phyloP scores from a whole-genome alignment of 2,797 vertebrate species.

The Catharus ustulatus region DNA sequence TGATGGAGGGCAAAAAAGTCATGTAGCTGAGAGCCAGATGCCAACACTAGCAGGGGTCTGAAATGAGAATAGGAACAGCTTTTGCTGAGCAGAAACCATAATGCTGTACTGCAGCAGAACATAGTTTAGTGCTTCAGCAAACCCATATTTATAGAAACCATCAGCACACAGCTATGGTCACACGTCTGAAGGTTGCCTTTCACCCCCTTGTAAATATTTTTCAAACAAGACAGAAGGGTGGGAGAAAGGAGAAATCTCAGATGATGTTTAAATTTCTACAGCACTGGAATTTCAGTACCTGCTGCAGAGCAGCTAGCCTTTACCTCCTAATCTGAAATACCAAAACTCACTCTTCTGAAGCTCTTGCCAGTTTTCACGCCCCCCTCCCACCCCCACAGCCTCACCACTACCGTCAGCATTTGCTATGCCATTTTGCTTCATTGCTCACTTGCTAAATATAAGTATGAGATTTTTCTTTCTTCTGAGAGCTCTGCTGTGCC shows the following conservation, averaged over 20 bases:
- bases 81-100: conserved; percentile 44
- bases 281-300: conserved; percentile 4
- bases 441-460: conserved; percentile 65
- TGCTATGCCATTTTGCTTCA: conserved; percentile 52
- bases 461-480: conserved; percentile 17
- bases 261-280: background rate
- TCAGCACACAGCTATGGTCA: conserved; percentile 14
- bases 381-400: conserved; percentile 36
- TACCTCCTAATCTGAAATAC: conserved; percentile 32
- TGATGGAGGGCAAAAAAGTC: conserved; percentile 9
- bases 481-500: conserved; percentile 10
- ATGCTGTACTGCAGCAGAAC: conserved; percentile 1
- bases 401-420: conserved; percentile 40
- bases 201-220: conserved; percentile 57
- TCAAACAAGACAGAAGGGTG: conserved; percentile 39
- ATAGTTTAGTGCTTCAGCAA: conserved; percentile 14
- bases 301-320: background rate
- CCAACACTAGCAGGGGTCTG: conserved; percentile 8
- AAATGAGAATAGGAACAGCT: conserved; percentile 28
- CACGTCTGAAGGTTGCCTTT: conserved; percentile 52
- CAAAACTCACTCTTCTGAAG: background rate
- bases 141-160: conserved; percentile 40
- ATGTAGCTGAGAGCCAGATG: conserved; percentile 13
- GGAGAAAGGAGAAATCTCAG: conserved; percentile 18
- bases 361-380: conserved; percentile 50